Evolutionary conservation across 2,797 vertebrate species (phyloP), one percentile per base, ranked within the genome.

Genomic region (Microchirus variegatus): DNA sequence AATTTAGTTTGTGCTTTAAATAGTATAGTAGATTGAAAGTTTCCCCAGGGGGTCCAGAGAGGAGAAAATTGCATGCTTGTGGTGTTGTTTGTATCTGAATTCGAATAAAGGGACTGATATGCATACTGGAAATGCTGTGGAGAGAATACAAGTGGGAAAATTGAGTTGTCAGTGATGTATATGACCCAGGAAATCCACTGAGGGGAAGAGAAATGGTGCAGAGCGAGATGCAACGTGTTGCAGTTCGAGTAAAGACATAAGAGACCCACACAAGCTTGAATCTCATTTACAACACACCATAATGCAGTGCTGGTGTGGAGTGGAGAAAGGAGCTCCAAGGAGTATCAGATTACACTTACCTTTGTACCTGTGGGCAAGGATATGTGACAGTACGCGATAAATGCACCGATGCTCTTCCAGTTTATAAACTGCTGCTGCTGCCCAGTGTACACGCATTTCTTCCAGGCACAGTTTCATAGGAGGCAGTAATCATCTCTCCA

Each of bases 311-410:
- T 19, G 54, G 49, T 43, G 3, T 37, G 38, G 38, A 17, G 42
- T 10, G 5, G 37, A 47, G n/a, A 63, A 64, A 37, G 4, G 22
- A 45, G 14, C 63, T 70, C 37, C 13, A 15, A 77, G 59, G 64
- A 73, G 50, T 22, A 59, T 75, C 49, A 14, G 53, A 64, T 78
- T 64, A 73, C 41, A 64, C 31, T 44, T 37, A 35, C 63, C 35
- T 53, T 51, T 53, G 47, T 64, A 76, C 78, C 77, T 75, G 62
- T 15, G 1, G 71, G 77, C 69, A 74, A 59, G 15, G 15, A 43
- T 57, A 60, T 74, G 68, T 78, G 67, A 63, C 51, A 55, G 60
- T 41, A 37, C n/a, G 57, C 62, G 69, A 67, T 82, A 82, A 79
- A 81, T 44, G 64, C n/a, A 0, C n/a, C 55, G 2, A 16, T 18